Evolutionary conservation across 2,113 vertebrate genomes (phyloP).

Genomic region (Typhlomys cinereus): DNA sequence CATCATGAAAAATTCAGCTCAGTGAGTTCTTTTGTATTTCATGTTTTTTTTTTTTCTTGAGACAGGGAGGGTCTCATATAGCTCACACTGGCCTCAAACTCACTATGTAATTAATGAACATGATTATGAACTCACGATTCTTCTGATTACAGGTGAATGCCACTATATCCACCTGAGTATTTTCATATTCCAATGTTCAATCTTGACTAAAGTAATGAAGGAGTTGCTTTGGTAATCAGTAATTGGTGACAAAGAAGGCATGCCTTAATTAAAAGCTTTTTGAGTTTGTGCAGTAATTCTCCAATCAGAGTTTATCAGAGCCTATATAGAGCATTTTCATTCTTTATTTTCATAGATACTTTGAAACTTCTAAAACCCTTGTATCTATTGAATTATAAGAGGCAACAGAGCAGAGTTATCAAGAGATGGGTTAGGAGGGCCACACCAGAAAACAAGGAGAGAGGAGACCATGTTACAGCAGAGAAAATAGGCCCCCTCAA

Average conservation of each 20-base stretch:
- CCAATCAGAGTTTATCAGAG: background rate
- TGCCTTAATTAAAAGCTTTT: conserved; percentile 1
- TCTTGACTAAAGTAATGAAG: background rate
- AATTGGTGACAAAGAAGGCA: background rate
- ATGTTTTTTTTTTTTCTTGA: background rate
- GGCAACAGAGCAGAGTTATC: background rate
- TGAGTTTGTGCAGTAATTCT: background rate
- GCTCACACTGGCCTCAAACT: background rate
- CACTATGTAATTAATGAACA: background rate
- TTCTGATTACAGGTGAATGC: no score
- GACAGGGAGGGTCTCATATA: background rate
- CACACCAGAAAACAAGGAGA: no score
- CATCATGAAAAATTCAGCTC: background rate
- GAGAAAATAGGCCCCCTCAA: no score
- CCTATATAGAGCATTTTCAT: background rate
- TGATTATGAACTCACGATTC: background rate
- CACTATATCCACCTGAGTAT: background rate
- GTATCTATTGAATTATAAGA: background rate
- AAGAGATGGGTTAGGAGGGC: background rate
- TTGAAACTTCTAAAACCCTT: background rate
- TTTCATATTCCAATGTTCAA: background rate
- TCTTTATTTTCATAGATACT: background rate
- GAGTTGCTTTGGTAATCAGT: conserved; percentile 35
- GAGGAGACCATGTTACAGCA: no score
- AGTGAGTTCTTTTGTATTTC: conserved; percentile 10